phyloP scores from a whole-genome alignment of 2,888 invertebrate species.

The Drosophila melanocephala region DNA sequence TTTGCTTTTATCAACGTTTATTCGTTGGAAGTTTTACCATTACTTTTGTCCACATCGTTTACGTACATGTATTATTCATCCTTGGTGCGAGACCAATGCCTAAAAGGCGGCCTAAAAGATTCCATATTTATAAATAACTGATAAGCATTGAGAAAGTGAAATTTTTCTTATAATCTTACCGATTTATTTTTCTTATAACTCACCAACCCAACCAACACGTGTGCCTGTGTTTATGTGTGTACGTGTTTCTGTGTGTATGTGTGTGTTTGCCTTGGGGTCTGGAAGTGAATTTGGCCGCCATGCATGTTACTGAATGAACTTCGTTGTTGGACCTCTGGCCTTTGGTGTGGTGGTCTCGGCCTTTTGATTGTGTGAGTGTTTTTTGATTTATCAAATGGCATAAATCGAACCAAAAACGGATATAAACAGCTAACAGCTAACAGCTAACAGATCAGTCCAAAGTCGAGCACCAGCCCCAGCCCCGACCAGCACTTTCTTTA shows the following conservation, averaged over 20 bases:
- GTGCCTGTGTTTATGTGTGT: neutral
- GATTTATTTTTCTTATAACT: constrained; percentile 64
- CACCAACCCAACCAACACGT: constrained; percentile 36
- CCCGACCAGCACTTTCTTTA: constrained; percentile 65
- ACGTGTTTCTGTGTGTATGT: neutral
- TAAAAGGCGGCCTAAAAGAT: constrained; percentile 25
- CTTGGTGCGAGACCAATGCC: constrained; percentile 48
- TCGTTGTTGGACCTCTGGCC: constrained; percentile 22
- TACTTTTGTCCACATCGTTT: constrained; percentile 7
- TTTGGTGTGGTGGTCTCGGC: constrained; percentile 15
- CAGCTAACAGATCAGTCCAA: constrained; percentile 34
- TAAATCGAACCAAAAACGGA: constrained; percentile 79
- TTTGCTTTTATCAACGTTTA: constrained; percentile 32
- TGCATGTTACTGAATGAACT: constrained; percentile 65
- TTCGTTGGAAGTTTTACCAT: constrained; percentile 4
- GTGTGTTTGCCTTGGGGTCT: constrained; percentile 20
- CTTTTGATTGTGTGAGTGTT: constrained; percentile 38
- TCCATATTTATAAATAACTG: constrained; percentile 75
- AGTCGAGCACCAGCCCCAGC: constrained; percentile 51
- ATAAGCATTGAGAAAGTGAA: constrained; percentile 77
- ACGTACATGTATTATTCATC: constrained; percentile 44
- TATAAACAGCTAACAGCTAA: constrained; percentile 64
- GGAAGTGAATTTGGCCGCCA: constrained; percentile 21
- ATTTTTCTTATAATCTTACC: constrained; percentile 71
- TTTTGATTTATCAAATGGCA: constrained; percentile 70